These are phyloP conservation scores for Myathropa florea DNA, from an alignment of 2,888 invertebrate genomes.

Conservation along the genomic window DNA sequence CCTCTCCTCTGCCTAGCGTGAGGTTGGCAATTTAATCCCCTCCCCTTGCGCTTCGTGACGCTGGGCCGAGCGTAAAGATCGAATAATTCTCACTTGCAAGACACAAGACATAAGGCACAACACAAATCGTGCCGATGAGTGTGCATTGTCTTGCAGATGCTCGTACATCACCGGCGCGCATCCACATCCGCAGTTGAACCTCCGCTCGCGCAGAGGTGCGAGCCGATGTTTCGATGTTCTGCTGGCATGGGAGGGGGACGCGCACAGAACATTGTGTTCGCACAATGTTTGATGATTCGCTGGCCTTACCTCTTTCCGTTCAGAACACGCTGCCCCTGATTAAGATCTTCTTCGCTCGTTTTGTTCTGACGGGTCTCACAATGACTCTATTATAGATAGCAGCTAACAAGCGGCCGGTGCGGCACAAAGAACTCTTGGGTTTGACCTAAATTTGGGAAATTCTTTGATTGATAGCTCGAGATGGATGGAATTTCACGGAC, in stretches of 20 bases:
- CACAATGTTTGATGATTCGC: constrained; percentile 60
- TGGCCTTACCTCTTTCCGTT: constrained; percentile 25
- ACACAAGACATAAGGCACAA: neutral
- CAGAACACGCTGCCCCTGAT: constrained; percentile 31
- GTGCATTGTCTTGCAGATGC: constrained; percentile 46
- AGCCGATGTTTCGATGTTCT: no score
- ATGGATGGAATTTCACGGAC: neutral
- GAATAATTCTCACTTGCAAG: constrained; percentile 59
- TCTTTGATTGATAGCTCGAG: constrained; percentile 39
- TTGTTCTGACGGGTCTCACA: constrained; percentile 26
- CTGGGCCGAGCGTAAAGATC: constrained; percentile 44
- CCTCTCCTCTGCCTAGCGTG: constrained; percentile 35
- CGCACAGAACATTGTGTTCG: constrained; percentile 44
- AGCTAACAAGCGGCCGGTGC: constrained; percentile 15
- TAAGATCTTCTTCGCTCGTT: constrained; percentile 38
- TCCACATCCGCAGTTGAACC: constrained; percentile 13
- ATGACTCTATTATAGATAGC: constrained; percentile 41
- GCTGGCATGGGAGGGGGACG: no score
- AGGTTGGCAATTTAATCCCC: constrained; percentile 22
- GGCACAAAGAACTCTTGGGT: constrained; percentile 28
- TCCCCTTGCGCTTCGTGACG: neutral
- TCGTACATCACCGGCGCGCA: neutral
- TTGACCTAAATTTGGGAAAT: constrained; percentile 48
- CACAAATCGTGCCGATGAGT: constrained; percentile 48
- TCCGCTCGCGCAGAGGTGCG: neutral